Conservation (phyloP, 2,797 vertebrate species). For the Phalanger gymnotis region DNA sequence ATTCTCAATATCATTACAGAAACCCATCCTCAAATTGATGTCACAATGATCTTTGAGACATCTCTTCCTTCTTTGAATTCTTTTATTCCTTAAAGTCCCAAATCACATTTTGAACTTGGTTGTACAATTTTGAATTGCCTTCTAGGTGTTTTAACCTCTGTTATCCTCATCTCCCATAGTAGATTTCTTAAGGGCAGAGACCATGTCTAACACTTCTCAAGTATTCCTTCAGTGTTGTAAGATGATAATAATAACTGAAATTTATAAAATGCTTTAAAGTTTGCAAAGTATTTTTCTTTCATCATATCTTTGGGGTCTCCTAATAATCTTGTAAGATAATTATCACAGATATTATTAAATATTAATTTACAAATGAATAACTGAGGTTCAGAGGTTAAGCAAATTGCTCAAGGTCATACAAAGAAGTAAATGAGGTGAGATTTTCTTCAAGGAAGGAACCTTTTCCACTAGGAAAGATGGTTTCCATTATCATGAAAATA, state of each 20-base stretch:
- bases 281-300: not conserved
- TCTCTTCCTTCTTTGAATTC: not conserved
- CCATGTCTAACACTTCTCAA: not conserved
- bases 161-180: not conserved
- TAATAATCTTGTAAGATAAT: not conserved
- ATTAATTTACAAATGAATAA: not conserved
- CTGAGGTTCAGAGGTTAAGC: not conserved
- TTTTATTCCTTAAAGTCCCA: not conserved
- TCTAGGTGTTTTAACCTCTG: slow-evolving; percentile 1
- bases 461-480: not conserved
- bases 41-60: not conserved
- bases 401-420: not conserved
- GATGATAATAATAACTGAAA: slow-evolving; percentile 7
- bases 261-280: not conserved
- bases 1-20: not conserved
- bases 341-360: not conserved
- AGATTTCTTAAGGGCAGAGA: not conserved
- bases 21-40: not conserved
- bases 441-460: not conserved
- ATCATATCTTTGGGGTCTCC: not conserved
- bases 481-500: not conserved
- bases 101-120: not conserved
- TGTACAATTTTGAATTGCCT: not conserved
- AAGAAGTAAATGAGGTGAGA: not conserved
- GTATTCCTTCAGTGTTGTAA: slow-evolving; percentile 1